These are phyloP conservation scores for Melipona bicolor DNA, from an alignment of 2,888 invertebrate species.

Conservation along the genomic window DNA sequence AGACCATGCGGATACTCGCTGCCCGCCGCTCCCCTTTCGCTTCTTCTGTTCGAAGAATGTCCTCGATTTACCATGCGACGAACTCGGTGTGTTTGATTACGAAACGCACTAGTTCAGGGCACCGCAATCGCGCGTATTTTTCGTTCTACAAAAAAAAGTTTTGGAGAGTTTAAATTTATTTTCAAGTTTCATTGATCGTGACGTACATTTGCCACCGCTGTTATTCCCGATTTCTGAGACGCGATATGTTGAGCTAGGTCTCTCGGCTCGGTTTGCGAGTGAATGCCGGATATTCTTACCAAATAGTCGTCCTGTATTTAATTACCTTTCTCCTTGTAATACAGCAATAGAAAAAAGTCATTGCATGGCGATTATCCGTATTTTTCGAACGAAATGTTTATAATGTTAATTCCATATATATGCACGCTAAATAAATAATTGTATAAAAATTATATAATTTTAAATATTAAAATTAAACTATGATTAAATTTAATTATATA, in stretches of 20 bases:
- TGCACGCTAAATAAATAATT: no score
- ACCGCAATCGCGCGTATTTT: background rate
- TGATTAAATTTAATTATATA: no score
- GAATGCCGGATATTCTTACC: background rate
- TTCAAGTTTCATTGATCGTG: background rate
- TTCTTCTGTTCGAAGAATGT: background rate
- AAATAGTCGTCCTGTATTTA: background rate
- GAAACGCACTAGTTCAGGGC: background rate
- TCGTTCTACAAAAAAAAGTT: background rate
- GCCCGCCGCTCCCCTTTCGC: background rate
- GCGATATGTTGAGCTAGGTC: background rate
- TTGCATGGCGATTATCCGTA: background rate
- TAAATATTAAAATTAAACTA: no score
- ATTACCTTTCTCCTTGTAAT: background rate
- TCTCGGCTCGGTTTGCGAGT: background rate
- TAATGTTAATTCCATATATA: background rate
- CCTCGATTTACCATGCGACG: background rate
- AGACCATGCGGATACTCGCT: background rate
- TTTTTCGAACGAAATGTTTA: background rate
- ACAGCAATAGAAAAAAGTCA: no score
- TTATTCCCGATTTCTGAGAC: background rate
- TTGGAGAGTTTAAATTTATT: background rate
- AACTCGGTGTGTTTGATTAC: background rate
- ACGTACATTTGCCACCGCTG: background rate
- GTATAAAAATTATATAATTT: no score